phyloP scores from a whole-genome alignment of 1,140 invertebrate genomes.

The Aricia agestis region DNA sequence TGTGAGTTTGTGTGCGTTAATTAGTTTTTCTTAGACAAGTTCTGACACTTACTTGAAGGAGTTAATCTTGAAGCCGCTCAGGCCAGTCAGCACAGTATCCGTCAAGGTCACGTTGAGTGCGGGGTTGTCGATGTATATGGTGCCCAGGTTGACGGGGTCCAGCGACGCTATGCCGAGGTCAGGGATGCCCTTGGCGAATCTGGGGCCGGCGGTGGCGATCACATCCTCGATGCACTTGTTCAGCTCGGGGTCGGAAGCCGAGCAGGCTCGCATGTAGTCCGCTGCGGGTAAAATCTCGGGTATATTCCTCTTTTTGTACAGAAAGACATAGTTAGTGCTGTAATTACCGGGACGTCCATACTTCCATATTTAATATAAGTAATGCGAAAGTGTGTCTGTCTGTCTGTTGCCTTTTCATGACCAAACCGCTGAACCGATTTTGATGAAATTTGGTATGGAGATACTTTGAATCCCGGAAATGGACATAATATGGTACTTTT shows the following conservation, averaged over 20 bases:
- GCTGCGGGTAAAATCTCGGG: slow-evolving; percentile 50
- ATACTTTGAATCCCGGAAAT: too few species aligned
- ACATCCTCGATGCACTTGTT: slow-evolving; percentile 71
- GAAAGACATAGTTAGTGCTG: too few species aligned
- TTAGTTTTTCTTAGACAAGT: too few species aligned
- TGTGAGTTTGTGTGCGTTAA: too few species aligned
- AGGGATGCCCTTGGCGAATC: slow-evolving; percentile 74
- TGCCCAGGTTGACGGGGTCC: slow-evolving; percentile 69
- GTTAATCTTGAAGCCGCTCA: slow-evolving; percentile 55
- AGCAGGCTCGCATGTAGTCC: slow-evolving; percentile 74
- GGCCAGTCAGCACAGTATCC: slow-evolving; percentile 59
- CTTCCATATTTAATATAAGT: too few species aligned
- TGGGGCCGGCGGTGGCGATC: slow-evolving; percentile 52
- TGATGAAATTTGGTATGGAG: too few species aligned
- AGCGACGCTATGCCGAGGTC: slow-evolving; percentile 69
- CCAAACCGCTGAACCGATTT: too few species aligned
- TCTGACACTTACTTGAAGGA: slow-evolving; percentile 55
- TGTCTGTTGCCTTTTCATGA: too few species aligned
- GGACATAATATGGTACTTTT: too few species aligned
- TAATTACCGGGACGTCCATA: too few species aligned
- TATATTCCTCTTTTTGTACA: too few species aligned
- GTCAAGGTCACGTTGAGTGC: slow-evolving; percentile 60
- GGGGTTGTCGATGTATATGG: slow-evolving; percentile 58
- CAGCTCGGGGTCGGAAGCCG: slow-evolving; percentile 70
- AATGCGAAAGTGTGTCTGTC: too few species aligned